A percentile compares a stretch with the other conserved stretches of the same genome.
Conservation (phyloP, 1,140 invertebrate genomes). For the Armadillidium nasatum region DNA sequence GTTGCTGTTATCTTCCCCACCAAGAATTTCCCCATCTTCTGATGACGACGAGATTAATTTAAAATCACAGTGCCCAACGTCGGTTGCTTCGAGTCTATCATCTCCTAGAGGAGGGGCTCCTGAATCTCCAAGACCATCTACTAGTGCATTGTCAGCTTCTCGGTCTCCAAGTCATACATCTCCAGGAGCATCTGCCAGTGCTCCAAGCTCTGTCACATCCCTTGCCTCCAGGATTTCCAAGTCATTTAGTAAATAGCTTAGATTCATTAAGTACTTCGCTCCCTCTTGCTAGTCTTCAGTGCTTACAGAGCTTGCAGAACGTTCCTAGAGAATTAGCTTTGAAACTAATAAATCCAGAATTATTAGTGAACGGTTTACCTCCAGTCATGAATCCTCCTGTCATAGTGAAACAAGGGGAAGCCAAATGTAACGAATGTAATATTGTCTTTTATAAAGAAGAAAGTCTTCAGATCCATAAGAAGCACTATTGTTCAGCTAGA, state of each 20-base stretch:
- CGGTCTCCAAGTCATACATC: constrained; percentile 17
- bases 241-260: constrained; percentile 11
- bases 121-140: constrained; percentile 42
- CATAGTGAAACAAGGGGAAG: constrained; percentile 62
- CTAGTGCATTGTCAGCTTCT: constrained; percentile 21
- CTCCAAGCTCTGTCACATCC: constrained; percentile 33
- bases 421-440: constrained; percentile 91
- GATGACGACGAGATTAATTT: constrained; percentile 28
- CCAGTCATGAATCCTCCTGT: constrained; percentile 47
- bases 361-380: constrained; percentile 53
- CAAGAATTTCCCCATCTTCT: constrained; percentile 35
- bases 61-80: constrained; percentile 34
- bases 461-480: constrained; percentile 89
- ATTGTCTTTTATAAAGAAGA: constrained; percentile 95
- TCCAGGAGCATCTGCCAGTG: constrained; percentile 26
- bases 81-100: constrained; percentile 32
- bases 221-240: constrained; percentile 32
- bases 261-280: constrained; percentile 10
- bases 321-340: constrained; percentile 59
- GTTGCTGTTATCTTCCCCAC: constrained; percentile 36
- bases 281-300: constrained; percentile 38
- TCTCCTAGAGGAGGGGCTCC: constrained; percentile 35
- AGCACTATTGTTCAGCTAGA: constrained; percentile 84
- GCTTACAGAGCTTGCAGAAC: constrained; percentile 41
- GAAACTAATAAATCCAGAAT: constrained; percentile 48